Evolutionary conservation across 1,140 invertebrate genomes (phyloP).

Genomic region (Drosophila kohkoa): DNA sequence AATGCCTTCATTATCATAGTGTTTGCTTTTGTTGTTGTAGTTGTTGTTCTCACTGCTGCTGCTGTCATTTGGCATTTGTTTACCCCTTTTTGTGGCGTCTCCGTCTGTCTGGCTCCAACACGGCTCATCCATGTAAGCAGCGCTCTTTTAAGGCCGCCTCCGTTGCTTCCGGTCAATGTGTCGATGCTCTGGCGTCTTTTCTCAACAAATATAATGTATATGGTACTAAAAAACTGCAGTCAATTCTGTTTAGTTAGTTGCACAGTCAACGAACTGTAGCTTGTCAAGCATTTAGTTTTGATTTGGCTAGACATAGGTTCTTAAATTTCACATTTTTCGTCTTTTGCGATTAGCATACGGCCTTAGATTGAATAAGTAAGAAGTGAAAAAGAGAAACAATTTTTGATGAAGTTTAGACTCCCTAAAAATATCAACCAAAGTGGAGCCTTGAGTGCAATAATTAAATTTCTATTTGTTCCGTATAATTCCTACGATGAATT

Average conservation of each 20-base stretch:
- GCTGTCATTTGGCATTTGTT: slow-evolving; percentile 54
- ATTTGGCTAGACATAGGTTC: too few relatives aligned
- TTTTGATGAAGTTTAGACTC: too few relatives aligned
- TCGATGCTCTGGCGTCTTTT: slow-evolving; percentile 52
- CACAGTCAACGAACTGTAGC: background rate
- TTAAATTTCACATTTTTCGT: too few relatives aligned
- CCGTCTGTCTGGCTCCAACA: slow-evolving; percentile 21
- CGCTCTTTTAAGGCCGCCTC: slow-evolving; percentile 23
- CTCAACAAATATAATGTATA: background rate
- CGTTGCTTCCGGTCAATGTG: slow-evolving; percentile 66
- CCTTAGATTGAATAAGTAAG: too few relatives aligned
- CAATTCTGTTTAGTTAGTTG: background rate
- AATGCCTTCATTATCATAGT: slow-evolving; percentile 81
- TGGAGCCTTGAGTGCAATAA: too few relatives aligned
- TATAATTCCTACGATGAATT: too few relatives aligned
- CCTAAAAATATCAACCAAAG: too few relatives aligned
- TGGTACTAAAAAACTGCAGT: background rate
- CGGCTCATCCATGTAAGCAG: background rate
- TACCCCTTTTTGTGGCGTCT: slow-evolving; percentile 67
- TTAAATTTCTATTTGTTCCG: too few relatives aligned
- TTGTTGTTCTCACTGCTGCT: slow-evolving; percentile 48
- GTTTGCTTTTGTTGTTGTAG: slow-evolving; percentile 30
- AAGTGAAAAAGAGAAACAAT: too few relatives aligned
- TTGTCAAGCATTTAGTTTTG: background rate
- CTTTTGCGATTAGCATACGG: too few relatives aligned